A percentile compares a stretch with the other conserved stretches of the same genome.
Evolutionary conservation across 2,113 vertebrate species (phyloP).

Genomic region (Corvus cornix): DNA sequence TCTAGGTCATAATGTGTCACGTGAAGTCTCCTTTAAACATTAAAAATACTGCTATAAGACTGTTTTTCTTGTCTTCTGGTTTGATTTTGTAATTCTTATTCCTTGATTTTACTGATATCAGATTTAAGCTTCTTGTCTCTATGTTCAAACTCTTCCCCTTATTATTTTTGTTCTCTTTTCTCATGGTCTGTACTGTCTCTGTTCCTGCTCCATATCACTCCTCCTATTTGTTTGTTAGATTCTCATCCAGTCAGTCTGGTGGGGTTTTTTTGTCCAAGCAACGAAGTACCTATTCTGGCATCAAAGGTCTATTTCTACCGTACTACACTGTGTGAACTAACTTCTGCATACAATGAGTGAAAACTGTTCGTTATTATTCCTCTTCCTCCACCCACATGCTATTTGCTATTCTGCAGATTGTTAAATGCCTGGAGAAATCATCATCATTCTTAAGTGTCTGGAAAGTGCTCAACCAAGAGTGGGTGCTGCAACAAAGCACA

Average conservation of each 20-base stretch:
- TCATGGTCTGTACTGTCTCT: not conserved
- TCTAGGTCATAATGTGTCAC: not conserved
- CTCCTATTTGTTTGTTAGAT: not conserved
- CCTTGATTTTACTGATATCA: not conserved
- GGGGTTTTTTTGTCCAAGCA: not conserved
- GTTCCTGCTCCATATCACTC: not conserved
- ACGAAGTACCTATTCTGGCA: not conserved
- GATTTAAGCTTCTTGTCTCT: not conserved
- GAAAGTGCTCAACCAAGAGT: not conserved
- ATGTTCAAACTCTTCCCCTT: not conserved
- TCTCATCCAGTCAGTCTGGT: not conserved
- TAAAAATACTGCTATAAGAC: not conserved
- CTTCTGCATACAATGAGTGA: not conserved
- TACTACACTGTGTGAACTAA: not conserved
- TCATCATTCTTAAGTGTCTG: not conserved
- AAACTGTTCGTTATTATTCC: not conserved
- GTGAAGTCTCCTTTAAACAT: not conserved
- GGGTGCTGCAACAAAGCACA: not conserved
- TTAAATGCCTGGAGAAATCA: conserved; percentile 1
- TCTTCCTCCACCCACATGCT: not conserved
- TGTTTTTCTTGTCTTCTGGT: not conserved
- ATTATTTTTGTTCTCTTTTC: not conserved
- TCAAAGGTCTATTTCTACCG: not conserved
- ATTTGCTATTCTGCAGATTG: not conserved
- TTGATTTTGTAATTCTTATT: conserved; percentile 1